Evolutionary conservation across 2,888 invertebrate genomes (phyloP), one percentile per base, ranked within the genome.

Genomic region (Asteroscopus sphinx): DNA sequence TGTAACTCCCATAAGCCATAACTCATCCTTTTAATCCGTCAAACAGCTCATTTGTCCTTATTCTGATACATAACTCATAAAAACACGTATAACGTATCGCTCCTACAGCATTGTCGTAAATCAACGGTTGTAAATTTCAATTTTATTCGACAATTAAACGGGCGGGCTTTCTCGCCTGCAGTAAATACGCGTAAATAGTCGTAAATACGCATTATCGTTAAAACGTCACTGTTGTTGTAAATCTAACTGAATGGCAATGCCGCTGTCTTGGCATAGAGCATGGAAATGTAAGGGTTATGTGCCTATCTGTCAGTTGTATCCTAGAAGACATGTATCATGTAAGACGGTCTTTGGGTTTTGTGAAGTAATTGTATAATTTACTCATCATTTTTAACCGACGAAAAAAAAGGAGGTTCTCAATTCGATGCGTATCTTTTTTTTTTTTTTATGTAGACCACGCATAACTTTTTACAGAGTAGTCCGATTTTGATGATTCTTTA

Each of bases 191-290:
- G n/a, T n/a, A n/a, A n/a, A 92, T 91, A 92, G 80, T 90, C 91
- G 91, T 92, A 92, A 93, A 94, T 92, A 91, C 89, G 91, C 88
- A 93, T 94, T 92, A 94, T 93, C 93, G 93, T 94, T 93, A 94
- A 94, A 93, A 88, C 88, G 94, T 94, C 93, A 87, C 89, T 74
- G 81, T 80, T 79, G 83, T 77, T 87, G 90, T 94, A 94, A 94
- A 94, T 93, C 77, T 74, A 55, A 63, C 72, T 79, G 85, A 88
- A 88, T 87, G 85, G 87, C 81, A 80, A 75, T 66, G 73, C 69
- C 81, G 73, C 80, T 84, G 87, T 87, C 86, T 88, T 83, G 81
- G 32, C 77, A 77, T 37, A 79, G 80, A 81, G 30, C 76, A 77
- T 56, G 30, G 16, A 33, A 15, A 7, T 39, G 12, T 15, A 28